These are phyloP conservation scores for Semaprochilodus insignis DNA, from an alignment of 2,797 vertebrate species.

Conservation along the genomic window DNA sequence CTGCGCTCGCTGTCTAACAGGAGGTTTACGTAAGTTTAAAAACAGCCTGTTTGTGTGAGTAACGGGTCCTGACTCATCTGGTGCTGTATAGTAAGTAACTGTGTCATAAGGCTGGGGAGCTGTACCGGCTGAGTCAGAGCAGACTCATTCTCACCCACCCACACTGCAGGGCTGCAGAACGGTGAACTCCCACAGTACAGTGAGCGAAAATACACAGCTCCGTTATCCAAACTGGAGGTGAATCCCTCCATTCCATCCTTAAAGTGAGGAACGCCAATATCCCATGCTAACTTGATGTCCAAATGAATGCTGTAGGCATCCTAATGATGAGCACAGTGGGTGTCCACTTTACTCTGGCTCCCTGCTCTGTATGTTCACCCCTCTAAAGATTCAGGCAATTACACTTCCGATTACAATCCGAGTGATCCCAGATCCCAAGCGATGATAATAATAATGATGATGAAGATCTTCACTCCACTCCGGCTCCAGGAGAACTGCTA, in stretches of 20 bases:
- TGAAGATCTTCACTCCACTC: too few relatives aligned
- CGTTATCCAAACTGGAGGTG: constrained; percentile 7
- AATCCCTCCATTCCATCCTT: background rate
- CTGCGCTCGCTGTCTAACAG: background rate
- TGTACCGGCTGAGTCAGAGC: constrained; percentile 30
- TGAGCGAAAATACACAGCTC: constrained; percentile 24
- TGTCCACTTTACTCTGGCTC: too few relatives aligned
- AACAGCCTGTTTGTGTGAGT: constrained; percentile 15
- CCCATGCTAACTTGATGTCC: too few relatives aligned
- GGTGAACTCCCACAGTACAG: constrained; percentile 45
- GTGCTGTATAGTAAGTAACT: constrained; percentile 33
- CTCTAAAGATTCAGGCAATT: too few relatives aligned
- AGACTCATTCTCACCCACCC: constrained; percentile 38
- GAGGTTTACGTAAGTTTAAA: background rate
- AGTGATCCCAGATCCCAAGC: too few relatives aligned
- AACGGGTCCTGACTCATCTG: constrained; percentile 17
- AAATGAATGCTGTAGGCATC: too few relatives aligned
- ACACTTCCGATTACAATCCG: too few relatives aligned
- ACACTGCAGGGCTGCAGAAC: constrained; percentile 46
- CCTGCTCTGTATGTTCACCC: too few relatives aligned
- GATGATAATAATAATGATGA: too few relatives aligned
- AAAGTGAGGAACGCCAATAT: too few relatives aligned
- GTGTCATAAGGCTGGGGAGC: constrained; percentile 37
- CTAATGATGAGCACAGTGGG: background rate
- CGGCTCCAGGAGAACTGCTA: too few relatives aligned